phyloP scores from a whole-genome alignment of 2,797 vertebrate genomes.

The Myotis pilosus region DNA sequence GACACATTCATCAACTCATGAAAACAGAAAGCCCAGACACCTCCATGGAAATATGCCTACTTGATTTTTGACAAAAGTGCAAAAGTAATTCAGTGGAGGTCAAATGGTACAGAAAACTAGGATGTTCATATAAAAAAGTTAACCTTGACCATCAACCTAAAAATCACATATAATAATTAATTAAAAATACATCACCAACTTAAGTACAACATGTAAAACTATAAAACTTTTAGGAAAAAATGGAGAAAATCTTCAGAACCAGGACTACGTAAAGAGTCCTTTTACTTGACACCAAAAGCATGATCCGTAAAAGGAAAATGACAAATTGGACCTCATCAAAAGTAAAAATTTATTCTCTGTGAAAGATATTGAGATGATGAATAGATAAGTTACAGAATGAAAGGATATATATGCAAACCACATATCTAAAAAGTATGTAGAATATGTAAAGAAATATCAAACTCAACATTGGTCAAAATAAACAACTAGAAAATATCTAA shows the following conservation, averaged over 20 bases:
- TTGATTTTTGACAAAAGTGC: neutral
- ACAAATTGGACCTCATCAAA: neutral
- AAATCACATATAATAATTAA: neutral
- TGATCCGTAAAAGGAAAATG: neutral
- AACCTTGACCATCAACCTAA: neutral
- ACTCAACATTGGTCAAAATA: neutral
- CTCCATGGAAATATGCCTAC: neutral
- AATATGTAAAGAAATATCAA: neutral
- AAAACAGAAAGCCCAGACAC: neutral
- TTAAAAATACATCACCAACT: neutral
- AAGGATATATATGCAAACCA: neutral
- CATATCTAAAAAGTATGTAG: neutral
- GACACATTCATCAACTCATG: neutral
- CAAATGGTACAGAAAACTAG: neutral
- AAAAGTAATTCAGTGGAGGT: neutral
- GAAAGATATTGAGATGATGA: neutral
- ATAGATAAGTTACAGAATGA: neutral
- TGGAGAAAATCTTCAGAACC: neutral
- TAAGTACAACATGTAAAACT: neutral
- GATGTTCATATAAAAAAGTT: neutral
- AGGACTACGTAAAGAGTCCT: neutral
- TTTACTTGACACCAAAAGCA: neutral
- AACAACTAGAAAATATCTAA: neutral
- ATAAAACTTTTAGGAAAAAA: neutral
- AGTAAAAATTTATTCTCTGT: neutral